Percentiles rank a stretch among this genome's conserved stretches.
Conservation (phyloP, 2,888 invertebrate species). For the Dichetophora obliterata region DNA sequence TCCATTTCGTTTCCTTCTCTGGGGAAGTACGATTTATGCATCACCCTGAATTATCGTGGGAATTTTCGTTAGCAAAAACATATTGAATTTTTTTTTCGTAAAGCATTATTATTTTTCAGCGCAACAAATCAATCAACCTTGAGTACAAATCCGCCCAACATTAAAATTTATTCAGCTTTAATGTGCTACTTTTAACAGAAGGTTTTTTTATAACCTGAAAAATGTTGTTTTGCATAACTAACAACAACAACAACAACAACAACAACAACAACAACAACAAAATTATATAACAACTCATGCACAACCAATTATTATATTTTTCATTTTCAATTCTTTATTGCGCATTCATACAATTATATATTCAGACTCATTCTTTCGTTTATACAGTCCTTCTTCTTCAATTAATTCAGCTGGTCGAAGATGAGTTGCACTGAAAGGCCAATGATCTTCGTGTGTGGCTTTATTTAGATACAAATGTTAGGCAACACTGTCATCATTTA, state of each 20-base stretch:
- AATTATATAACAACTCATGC: slow-evolving; percentile 20
- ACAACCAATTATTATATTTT: slow-evolving; percentile 16
- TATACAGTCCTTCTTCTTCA: not conserved
- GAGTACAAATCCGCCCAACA: too few relatives aligned
- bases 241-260: slow-evolving; percentile 27
- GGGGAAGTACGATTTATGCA: too few relatives aligned
- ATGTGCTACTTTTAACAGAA: too few relatives aligned
- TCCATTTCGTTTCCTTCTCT: too few relatives aligned
- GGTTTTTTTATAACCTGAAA: not conserved
- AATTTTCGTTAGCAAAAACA: too few relatives aligned
- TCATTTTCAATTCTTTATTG: slow-evolving; percentile 11
- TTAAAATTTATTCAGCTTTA: too few relatives aligned
- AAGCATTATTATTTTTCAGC: too few relatives aligned
- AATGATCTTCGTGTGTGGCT: slow-evolving; percentile 27
- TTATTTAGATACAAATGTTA: slow-evolving; percentile 31
- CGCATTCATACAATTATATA: not conserved
- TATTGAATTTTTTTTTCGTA: too few relatives aligned
- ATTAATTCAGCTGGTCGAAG: not conserved
- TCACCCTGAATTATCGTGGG: too few relatives aligned
- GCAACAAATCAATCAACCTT: too few relatives aligned
- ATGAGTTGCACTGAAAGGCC: not conserved
- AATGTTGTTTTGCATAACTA: not conserved
- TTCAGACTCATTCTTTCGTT: not conserved
- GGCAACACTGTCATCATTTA: slow-evolving; percentile 28
- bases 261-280: slow-evolving; percentile 24